Percentiles rank a stretch among this genome's conserved stretches.
Conservation (phyloP, 1,140 invertebrate genomes). For the Tenebrio molitor region DNA sequence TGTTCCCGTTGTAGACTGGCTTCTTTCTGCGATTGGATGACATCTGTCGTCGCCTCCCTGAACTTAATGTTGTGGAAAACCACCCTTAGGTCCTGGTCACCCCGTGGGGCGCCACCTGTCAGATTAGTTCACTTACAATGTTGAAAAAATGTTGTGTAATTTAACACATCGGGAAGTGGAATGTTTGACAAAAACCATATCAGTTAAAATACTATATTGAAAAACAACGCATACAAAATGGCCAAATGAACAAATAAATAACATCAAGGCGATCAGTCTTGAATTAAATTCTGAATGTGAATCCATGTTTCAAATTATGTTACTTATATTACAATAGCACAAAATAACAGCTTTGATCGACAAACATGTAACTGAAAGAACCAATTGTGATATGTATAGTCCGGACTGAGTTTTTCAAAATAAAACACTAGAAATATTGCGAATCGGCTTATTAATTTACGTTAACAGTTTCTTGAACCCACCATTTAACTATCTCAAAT, state of each 20-base stretch:
- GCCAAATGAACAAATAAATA: constrained; percentile 31
- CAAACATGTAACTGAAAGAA: no score
- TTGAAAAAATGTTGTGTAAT: no score
- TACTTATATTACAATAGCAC: no score
- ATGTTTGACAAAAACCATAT: no score
- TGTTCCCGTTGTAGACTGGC: no score
- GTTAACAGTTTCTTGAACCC: constrained; percentile 34
- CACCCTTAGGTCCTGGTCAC: no score
- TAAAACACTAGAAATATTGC: neutral
- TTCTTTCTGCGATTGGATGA: no score
- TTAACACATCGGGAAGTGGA: no score
- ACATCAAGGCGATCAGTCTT: constrained; percentile 24
- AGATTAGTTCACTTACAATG: neutral
- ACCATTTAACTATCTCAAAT: constrained; percentile 17
- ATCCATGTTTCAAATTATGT: neutral
- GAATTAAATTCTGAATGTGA: constrained; percentile 23
- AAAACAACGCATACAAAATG: constrained; percentile 20
- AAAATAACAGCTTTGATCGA: no score
- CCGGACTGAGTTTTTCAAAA: neutral
- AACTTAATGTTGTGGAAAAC: no score
- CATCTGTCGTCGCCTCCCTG: no score
- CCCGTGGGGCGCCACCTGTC: neutral
- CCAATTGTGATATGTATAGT: constrained; percentile 29
- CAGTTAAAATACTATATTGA: constrained; percentile 32
- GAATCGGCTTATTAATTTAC: neutral